Conservation (phyloP, 1,140 invertebrate species). For the Littorina saxatilis region DNA sequence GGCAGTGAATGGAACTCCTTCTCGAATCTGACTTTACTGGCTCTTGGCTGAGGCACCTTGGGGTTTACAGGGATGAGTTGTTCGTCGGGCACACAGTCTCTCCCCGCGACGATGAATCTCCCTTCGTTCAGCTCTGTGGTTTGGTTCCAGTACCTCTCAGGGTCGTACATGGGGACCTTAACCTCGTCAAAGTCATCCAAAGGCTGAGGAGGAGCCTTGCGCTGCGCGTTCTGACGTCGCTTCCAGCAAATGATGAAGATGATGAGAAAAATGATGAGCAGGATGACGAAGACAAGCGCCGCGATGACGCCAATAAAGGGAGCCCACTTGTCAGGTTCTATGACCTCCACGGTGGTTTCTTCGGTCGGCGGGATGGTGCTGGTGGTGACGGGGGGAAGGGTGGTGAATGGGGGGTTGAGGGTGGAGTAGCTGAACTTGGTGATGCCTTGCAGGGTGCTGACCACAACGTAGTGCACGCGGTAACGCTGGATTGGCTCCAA, state of each 20-base stretch:
- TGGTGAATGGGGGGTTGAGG: slow-evolving; percentile 46
- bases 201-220: slow-evolving; percentile 27
- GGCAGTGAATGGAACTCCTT: slow-evolving; percentile 70
- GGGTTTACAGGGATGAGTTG: slow-evolving; percentile 5
- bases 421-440: slow-evolving; percentile 57
- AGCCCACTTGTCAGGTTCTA: slow-evolving; percentile 36
- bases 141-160: slow-evolving; percentile 67
- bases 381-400: slow-evolving; percentile 1
- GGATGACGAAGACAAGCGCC: slow-evolving; percentile 47
- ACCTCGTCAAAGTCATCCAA: slow-evolving; percentile 43
- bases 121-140: slow-evolving; percentile 60
- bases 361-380: slow-evolving; percentile 22
- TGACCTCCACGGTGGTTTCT: background rate
- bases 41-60: slow-evolving; percentile 11
- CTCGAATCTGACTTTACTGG: slow-evolving; percentile 56
- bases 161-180: slow-evolving; percentile 39
- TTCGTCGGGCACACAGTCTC: slow-evolving; percentile 54
- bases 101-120: slow-evolving; percentile 60
- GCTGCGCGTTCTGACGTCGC: slow-evolving; percentile 29
- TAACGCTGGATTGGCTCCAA: slow-evolving; percentile 54
- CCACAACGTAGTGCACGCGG: slow-evolving; percentile 62
- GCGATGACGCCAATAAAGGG: slow-evolving; percentile 54
- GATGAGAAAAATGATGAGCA: slow-evolving; percentile 56
- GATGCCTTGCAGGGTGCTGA: slow-evolving; percentile 55
- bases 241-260: slow-evolving; percentile 49